A percentile compares a stretch with the other conserved stretches of the same genome.
These are phyloP conservation scores for Drosophila setosimentum DNA, from an alignment of 2,888 invertebrate species.

Conservation along the genomic window DNA sequence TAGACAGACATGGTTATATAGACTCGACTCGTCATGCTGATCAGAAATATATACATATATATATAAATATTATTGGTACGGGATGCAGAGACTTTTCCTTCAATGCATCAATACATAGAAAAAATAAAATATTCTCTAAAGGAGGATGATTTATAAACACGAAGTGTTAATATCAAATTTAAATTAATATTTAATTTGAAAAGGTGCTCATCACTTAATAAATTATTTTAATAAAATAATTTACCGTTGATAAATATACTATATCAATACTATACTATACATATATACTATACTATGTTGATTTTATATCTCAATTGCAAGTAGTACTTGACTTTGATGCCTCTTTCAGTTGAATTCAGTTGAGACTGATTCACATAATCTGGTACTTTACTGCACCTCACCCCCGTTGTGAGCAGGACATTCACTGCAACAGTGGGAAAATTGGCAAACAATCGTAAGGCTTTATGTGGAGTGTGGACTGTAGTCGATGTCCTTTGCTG, in stretches of 20 bases:
- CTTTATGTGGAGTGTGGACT: slow-evolving; percentile 29
- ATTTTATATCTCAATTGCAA: slow-evolving; percentile 49
- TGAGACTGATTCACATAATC: slow-evolving; percentile 65
- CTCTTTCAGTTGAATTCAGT: slow-evolving; percentile 38
- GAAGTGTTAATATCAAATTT: neutral
- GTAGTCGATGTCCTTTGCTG: slow-evolving; percentile 29
- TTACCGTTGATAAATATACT: no score
- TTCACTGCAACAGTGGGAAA: slow-evolving; percentile 73
- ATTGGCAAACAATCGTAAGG: slow-evolving; percentile 80
- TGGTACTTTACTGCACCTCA: neutral
- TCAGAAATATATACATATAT: neutral
- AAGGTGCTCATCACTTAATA: neutral
- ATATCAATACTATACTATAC: no score
- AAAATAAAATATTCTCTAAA: neutral
- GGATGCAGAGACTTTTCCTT: neutral
- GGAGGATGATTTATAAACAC: neutral
- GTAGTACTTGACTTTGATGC: slow-evolving; percentile 58
- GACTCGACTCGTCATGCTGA: no score
- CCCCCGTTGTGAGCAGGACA: slow-evolving; percentile 61
- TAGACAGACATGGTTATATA: no score
- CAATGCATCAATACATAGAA: neutral
- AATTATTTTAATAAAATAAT: no score
- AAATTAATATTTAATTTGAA: neutral
- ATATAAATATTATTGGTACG: no score
- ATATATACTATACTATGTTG: no score